These are phyloP conservation scores for Equus quagga DNA, from an alignment of 2,113 vertebrate genomes.

Conservation along the genomic window DNA sequence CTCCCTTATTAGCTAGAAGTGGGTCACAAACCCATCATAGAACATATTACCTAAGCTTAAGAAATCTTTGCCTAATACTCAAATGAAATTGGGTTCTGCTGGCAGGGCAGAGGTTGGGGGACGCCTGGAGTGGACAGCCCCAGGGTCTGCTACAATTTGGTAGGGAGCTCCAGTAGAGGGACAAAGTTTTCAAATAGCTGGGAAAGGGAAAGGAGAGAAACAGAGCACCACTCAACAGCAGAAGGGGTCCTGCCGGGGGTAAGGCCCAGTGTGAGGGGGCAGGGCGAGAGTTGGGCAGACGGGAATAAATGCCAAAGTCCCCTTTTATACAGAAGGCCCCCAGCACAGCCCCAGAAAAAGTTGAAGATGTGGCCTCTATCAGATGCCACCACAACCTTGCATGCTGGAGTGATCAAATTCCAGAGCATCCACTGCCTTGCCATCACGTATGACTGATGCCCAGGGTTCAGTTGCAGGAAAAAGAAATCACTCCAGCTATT, in stretches of 20 bases:
- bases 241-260: background rate
- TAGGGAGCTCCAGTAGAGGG: background rate
- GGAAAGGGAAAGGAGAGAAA: constrained; percentile 24
- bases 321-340: background rate
- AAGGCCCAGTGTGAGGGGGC: background rate
- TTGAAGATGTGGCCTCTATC: background rate
- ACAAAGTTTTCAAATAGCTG: background rate
- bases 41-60: background rate
- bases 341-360: background rate
- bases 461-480: background rate
- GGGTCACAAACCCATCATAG: background rate
- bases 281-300: background rate
- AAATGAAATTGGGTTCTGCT: background rate
- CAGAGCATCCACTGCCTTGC: background rate
- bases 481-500: constrained; percentile 1
- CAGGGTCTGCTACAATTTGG: background rate
- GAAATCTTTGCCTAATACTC: background rate
- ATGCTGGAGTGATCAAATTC: background rate
- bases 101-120: background rate
- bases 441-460: background rate
- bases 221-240: background rate
- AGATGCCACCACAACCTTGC: background rate
- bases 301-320: background rate
- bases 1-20: background rate
- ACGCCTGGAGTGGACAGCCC: background rate